Evolutionary conservation across 2,888 invertebrate species (phyloP).

Genomic region (Synergus laeviventris): DNA sequence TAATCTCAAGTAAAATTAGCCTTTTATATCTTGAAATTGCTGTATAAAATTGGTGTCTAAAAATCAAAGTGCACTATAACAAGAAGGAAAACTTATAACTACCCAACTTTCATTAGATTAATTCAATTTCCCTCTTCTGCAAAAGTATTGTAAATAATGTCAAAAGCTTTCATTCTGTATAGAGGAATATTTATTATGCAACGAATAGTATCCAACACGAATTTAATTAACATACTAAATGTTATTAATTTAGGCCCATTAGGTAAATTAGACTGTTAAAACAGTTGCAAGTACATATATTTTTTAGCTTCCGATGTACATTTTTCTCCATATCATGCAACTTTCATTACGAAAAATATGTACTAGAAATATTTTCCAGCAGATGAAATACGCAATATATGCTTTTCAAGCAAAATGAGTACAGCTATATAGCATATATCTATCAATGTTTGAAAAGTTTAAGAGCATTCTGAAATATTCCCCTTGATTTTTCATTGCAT

Average conservation of each 20-base stretch:
- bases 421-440: background rate
- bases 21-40: background rate
- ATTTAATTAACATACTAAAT: background rate
- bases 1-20: background rate
- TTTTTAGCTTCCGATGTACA: too few species aligned
- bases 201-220: background rate
- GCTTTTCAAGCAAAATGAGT: background rate
- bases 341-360: background rate
- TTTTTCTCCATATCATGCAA: background rate
- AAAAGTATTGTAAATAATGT: too few species aligned
- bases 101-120: too few species aligned
- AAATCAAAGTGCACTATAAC: too few species aligned
- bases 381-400: background rate
- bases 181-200: background rate
- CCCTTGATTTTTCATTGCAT: background rate
- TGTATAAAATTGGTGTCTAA: too few species aligned
- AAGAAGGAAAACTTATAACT: too few species aligned
- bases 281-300: background rate
- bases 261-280: background rate
- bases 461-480: background rate
- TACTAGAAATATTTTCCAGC: background rate
- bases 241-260: background rate
- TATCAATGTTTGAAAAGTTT: conserved; percentile 3
- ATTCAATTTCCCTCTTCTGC: too few species aligned
- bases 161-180: background rate